Base-by-base conservation (phyloP, 2,113 vertebrate genomes). In the Sinocyclocheilus anophthalmus region DNA sequence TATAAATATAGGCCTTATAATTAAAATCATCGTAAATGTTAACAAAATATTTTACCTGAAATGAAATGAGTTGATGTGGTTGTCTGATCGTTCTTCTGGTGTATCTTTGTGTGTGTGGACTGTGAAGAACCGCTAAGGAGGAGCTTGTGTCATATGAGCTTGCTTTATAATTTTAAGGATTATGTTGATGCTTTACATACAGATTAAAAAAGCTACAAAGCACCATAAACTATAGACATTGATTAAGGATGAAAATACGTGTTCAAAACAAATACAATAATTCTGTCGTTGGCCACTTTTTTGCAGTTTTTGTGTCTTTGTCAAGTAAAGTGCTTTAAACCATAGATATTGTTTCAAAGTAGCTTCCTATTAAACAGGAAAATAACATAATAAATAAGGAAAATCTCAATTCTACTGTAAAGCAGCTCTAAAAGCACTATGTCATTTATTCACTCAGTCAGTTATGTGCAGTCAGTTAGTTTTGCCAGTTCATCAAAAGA, bases 31-130 rank as follows among this genome's bases (percentile, higher is more conserved):
- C 0, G 48, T 5, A 75, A 4, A 50, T 26, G 24, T 76, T 24
- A 76, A 53, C 0, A 20, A 53, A 53, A 53, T 33, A 77, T 33
- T 77, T 77, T 77, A 77, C 76, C 76, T 77, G 24, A 53, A 77
- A 14, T 50, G n/a, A 50, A 53, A 76, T 30, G 13, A 53, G 24
- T 26, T 77, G 24, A 30, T 53, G 42, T 53, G 67, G 67, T 7
- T 30, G 75, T 30, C 48, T 76, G 48, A 18, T 76, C 3, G 48
- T 8, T 18, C 12, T 76, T 18, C 26, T 76, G 48, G 48, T 20
- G 75, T 77, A 11, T 77, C 1, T 77, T 8, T 50, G 24, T 53
- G 24, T 76, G 73, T 50, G 42, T 48, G 73, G 10, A 13, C 11
- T 45, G 76, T 55, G 26, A 55, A 55, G 76, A 55, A 77, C 76